A percentile compares a stretch with the other conserved stretches of the same genome.
Conservation (phyloP, 2,113 vertebrate species). For the Barbus barbus region DNA sequence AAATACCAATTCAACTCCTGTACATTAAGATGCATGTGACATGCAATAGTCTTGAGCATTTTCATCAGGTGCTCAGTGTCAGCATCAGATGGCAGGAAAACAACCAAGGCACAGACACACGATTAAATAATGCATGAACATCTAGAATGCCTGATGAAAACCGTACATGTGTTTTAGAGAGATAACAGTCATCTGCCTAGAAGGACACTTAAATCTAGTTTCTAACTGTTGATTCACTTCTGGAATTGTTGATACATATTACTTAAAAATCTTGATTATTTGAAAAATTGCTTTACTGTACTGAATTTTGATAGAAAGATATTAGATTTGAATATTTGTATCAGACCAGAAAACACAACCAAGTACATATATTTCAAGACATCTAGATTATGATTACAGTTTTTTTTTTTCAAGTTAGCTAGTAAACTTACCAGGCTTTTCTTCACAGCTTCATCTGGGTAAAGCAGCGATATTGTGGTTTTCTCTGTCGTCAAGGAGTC, state of each 20-base stretch:
- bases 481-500: constrained; percentile 61
- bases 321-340: background rate
- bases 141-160: background rate
- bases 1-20: background rate
- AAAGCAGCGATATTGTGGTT: constrained; percentile 57
- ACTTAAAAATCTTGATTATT: background rate
- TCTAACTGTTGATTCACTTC: background rate
- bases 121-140: constrained; percentile 44
- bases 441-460: constrained; percentile 11
- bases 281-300: background rate
- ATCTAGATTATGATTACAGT: background rate
- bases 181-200: background rate
- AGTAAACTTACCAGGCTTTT: constrained; percentile 60
- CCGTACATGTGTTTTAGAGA: background rate
- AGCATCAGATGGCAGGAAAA: constrained; percentile 53
- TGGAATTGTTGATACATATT: background rate
- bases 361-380: too few species aligned
- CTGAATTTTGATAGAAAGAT: background rate
- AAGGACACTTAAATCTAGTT: background rate
- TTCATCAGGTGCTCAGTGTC: constrained; percentile 60
- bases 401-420: background rate
- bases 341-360: too few species aligned
- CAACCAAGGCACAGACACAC: constrained; percentile 24
- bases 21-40: background rate
- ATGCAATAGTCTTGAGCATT: constrained; percentile 25